A percentile compares a stretch with the other conserved stretches of the same genome.
Conservation (phyloP, 2,113 vertebrate genomes). For the Myiozetetes cayanensis region DNA sequence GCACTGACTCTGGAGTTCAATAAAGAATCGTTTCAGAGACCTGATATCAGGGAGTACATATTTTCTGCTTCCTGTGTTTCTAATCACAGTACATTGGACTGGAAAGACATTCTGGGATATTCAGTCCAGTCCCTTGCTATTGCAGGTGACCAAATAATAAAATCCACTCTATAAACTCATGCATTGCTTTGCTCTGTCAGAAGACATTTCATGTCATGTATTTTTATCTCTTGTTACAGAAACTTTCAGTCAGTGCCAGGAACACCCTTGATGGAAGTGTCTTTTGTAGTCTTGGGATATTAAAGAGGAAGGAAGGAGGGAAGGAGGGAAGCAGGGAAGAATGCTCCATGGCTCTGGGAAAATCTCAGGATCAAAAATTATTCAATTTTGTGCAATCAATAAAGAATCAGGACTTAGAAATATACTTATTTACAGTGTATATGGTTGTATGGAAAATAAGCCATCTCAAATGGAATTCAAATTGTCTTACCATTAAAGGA, state of each 20-base stretch:
- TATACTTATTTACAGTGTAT: background rate
- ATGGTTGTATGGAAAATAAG: background rate
- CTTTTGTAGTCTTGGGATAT: background rate
- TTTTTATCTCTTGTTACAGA: conserved; percentile 14
- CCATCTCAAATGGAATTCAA: background rate
- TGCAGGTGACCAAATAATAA: conserved; percentile 5
- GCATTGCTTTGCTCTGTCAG: conserved; percentile 6
- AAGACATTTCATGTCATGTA: background rate
- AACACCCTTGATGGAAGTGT: background rate
- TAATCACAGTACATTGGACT: background rate
- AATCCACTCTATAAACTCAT: background rate
- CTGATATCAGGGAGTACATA: background rate
- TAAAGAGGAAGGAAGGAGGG: background rate
- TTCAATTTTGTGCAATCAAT: background rate
- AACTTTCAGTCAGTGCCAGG: background rate
- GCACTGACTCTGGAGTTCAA: background rate
- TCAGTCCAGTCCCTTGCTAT: background rate
- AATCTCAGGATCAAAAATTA: background rate
- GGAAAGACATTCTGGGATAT: background rate
- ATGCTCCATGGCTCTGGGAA: background rate
- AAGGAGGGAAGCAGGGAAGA: background rate
- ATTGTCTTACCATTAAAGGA: background rate
- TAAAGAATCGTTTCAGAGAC: background rate
- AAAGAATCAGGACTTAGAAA: background rate
- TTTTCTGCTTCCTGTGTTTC: background rate